Percentiles rank a stretch among this genome's conserved stretches.
Evolutionary conservation across 2,888 invertebrate species (phyloP).

Genomic region (Ormyrus thymus): DNA sequence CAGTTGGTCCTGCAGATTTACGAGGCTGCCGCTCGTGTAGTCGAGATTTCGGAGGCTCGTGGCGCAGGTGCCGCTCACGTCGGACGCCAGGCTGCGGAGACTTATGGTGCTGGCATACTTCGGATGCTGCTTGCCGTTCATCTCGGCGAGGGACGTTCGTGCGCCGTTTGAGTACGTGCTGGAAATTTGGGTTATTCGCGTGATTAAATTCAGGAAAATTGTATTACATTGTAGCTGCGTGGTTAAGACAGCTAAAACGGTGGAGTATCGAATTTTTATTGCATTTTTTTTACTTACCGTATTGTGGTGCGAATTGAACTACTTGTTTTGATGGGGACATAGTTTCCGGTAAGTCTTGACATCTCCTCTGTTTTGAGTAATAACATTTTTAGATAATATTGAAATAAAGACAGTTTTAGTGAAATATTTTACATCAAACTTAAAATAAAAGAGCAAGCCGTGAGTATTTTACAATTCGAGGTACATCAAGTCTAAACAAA

Average conservation of each 20-base stretch:
- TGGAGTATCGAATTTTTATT: no score
- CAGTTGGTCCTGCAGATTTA: conserved; percentile 76
- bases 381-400: conserved; percentile 2
- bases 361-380: conserved; percentile 82
- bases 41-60: conserved; percentile 63
- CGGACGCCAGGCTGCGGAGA: conserved; percentile 63
- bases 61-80: conserved; percentile 56
- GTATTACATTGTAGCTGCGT: no score
- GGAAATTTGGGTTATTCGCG: background rate
- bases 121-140: conserved; percentile 62
- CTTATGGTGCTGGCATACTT: conserved; percentile 67
- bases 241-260: no score
- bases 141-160: conserved; percentile 63
- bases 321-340: conserved; percentile 79
- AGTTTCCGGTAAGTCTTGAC: conserved; percentile 85
- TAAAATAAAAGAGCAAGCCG: background rate
- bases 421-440: background rate
- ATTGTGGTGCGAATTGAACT: conserved; percentile 62
- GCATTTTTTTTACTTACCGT: conserved; percentile 60
- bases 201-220: no score
- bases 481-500: background rate
- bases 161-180: conserved; percentile 53
- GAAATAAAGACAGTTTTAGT: background rate
- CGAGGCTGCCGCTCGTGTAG: conserved; percentile 65
- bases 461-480: background rate